Percentiles rank a stretch among this genome's conserved stretches.
Evolutionary conservation across 2,113 vertebrate species (phyloP).

Genomic region (Chamaetylas fuelleborni): DNA sequence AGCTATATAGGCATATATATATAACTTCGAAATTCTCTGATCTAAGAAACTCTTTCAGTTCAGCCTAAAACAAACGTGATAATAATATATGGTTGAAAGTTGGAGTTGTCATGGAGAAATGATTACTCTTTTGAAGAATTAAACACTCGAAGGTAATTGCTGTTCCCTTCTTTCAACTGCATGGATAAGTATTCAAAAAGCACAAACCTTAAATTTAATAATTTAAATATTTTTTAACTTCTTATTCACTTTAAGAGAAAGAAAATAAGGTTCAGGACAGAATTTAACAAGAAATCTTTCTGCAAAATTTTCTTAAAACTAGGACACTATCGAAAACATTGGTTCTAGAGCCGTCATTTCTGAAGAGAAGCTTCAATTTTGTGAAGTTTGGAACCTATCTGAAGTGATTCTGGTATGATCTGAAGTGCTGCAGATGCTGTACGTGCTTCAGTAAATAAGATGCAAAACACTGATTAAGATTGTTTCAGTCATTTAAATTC

Average conservation of each 20-base stretch:
- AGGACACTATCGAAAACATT: neutral
- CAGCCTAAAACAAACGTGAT: neutral
- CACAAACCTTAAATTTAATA: neutral
- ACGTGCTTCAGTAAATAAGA: conserved; percentile 12
- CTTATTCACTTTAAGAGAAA: neutral
- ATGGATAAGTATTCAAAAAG: neutral
- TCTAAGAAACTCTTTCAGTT: neutral
- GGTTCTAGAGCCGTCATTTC: neutral
- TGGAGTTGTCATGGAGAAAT: neutral
- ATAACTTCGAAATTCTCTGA: neutral
- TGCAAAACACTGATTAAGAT: conserved; percentile 20
- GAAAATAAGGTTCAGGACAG: neutral
- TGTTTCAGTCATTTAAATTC: neutral
- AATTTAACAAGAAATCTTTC: neutral
- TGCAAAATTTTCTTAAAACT: neutral
- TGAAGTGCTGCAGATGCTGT: conserved; percentile 38
- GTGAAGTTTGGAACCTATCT: neutral
- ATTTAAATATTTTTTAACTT: neutral
- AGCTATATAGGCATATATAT: neutral
- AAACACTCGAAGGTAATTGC: neutral
- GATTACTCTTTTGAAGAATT: neutral
- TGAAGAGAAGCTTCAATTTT: conserved; percentile 14
- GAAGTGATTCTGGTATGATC: conserved; percentile 6
- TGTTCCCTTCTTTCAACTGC: neutral
- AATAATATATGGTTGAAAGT: neutral